phyloP scores from a whole-genome alignment of 1,140 invertebrate species.

The Philaenus spumarius region DNA sequence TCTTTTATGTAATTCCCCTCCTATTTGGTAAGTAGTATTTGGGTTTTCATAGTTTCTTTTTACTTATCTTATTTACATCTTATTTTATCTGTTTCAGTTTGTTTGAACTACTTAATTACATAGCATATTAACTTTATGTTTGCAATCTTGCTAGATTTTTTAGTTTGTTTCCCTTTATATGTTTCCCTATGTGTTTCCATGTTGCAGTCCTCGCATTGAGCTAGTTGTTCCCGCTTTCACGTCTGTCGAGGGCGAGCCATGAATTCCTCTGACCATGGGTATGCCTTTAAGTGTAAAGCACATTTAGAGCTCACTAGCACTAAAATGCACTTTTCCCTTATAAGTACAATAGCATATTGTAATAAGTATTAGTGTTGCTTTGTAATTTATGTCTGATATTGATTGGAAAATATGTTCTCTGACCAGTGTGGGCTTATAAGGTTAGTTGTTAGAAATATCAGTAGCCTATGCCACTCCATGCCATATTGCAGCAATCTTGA shows the following conservation, averaged over 20 bases:
- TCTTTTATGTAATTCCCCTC: too few relatives aligned
- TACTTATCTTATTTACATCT: not conserved
- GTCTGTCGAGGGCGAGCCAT: constrained; percentile 42
- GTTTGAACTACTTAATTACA: not conserved
- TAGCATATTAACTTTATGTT: too few relatives aligned
- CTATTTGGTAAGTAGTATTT: too few relatives aligned
- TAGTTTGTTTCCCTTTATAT: constrained; percentile 2
- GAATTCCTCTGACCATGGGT: constrained; percentile 75
- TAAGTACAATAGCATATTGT: not conserved
- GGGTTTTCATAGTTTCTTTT: too few relatives aligned
- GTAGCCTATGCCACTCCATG: too few relatives aligned
- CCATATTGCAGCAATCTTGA: too few relatives aligned
- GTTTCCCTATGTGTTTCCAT: constrained; percentile 15
- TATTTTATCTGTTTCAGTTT: not conserved
- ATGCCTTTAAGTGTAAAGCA: constrained; percentile 35
- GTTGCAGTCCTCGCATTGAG: constrained; percentile 12
- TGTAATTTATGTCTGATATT: not conserved
- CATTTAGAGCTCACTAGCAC: too few relatives aligned
- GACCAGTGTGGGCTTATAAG: too few relatives aligned
- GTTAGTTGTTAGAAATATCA: too few relatives aligned
- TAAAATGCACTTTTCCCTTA: too few relatives aligned
- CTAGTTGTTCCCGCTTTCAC: constrained; percentile 4
- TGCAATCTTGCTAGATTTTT: constrained; percentile 1
- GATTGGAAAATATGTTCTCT: too few relatives aligned
- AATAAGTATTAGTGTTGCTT: not conserved